Evolutionary conservation across 1,140 invertebrate genomes (phyloP), one percentile per base, ranked within the genome.

Genomic region (Trachymyrmex cornetzi): DNA sequence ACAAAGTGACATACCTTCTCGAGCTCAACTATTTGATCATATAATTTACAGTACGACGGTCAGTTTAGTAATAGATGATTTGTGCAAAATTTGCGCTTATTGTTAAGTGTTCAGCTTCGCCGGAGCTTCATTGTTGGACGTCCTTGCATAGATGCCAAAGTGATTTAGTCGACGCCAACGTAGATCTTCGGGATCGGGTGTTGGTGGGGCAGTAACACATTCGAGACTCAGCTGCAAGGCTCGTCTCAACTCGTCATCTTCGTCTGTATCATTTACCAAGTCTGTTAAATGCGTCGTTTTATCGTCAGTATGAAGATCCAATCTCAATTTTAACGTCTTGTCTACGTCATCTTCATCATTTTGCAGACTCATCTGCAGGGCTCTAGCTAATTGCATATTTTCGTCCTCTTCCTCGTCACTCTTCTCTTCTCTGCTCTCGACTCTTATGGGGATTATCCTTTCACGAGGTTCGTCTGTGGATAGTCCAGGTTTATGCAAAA

Each of bases 211-310:
- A 6, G 93, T 94, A 3, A 94, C 93, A 59, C 96, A 96, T 87
- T 96, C 96, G 55, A 96, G 94, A 91, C 96, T 96, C 88, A 96
- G 92, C 81, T 95, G 94, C 16, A 96, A 91, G 2, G 96, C 96
- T 89, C 94, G 95, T 84, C 94, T 94, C 34, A 96, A 88, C 30
- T 96, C 94, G 22, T 95, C 94, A 57, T 96, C 96, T 50, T 96
- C 96, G 12, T 95, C 94, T 1, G 81, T 55, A 12, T 94, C 89
- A 9, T 91, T 91, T 14, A 50, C 66, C 0, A 81, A 86, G 19
- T 50, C 86, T 14, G 57, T 12, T 50, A 57, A 64, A 67, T 55
- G 55, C 53, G 55, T 67, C 11, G 27, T 79, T 12, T 87, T 75
- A 48, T 87, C 85, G 9, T 91, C 82, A 6, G 74, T 81, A 22